Percentiles rank a stretch among this genome's conserved stretches.
Conservation (phyloP, 2,888 invertebrate species). For the Tanytarsus gracilentus region DNA sequence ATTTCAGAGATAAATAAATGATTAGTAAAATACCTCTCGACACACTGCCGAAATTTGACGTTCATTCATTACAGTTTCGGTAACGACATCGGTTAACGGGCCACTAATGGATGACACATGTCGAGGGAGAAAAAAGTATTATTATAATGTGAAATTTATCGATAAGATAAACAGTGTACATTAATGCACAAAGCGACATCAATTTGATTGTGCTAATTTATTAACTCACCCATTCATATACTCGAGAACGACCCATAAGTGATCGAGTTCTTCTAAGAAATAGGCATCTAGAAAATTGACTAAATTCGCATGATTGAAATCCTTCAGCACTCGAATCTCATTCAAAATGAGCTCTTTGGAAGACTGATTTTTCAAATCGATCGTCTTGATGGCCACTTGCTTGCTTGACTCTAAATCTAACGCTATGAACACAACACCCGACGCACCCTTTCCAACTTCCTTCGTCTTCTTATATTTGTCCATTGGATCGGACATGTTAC, state of each 20-base stretch:
- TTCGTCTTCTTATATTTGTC: slow-evolving; percentile 69
- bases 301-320: slow-evolving; percentile 86
- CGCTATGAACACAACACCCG: slow-evolving; percentile 86
- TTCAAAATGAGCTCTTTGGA: slow-evolving; percentile 93
- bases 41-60: slow-evolving; percentile 94
- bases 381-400: slow-evolving; percentile 91
- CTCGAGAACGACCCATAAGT: slow-evolving; percentile 96
- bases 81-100: slow-evolving; percentile 92
- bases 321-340: slow-evolving; percentile 85
- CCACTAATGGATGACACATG: slow-evolving; percentile 51
- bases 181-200: not conserved
- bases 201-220: not conserved
- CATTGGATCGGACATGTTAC: slow-evolving; percentile 73
- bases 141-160: not conserved
- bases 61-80: slow-evolving; percentile 94
- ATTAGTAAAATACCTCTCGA: slow-evolving; percentile 48
- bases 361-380: slow-evolving; percentile 88
- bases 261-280: slow-evolving; percentile 75
- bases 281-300: slow-evolving; percentile 93
- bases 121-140: not conserved
- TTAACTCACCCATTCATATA: slow-evolving; percentile 57
- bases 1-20: slow-evolving; percentile 35
- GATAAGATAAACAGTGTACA: not conserved
- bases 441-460: slow-evolving; percentile 86
- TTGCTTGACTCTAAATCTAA: slow-evolving; percentile 61